phyloP scores from a whole-genome alignment of 2,113 vertebrate genomes.

The Dromiciops gliroides region DNA sequence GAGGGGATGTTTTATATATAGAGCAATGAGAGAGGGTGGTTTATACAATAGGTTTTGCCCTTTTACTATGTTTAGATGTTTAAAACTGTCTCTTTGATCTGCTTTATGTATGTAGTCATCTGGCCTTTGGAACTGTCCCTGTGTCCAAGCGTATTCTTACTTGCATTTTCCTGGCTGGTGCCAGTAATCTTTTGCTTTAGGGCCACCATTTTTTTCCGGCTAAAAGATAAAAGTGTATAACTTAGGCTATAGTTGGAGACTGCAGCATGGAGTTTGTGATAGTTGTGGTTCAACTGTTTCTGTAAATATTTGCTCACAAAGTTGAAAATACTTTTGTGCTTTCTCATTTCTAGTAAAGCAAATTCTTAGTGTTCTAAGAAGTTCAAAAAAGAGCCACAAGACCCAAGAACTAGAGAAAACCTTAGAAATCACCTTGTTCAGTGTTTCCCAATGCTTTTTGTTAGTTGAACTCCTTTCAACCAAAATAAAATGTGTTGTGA shows the following conservation, averaged over 20 bases:
- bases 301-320: slow-evolving; percentile 9
- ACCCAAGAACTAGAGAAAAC: background rate
- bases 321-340: background rate
- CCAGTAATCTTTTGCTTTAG: background rate
- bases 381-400: background rate
- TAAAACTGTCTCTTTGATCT: background rate
- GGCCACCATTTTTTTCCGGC: background rate
- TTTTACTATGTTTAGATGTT: background rate
- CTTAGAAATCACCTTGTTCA: background rate
- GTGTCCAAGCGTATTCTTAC: background rate
- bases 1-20: background rate
- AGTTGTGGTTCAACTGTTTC: background rate
- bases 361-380: background rate
- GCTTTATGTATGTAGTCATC: background rate
- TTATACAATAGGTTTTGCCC: background rate
- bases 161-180: background rate
- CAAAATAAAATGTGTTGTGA: background rate
- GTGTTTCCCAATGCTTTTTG: background rate
- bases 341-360: background rate
- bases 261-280: background rate
- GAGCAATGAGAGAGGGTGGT: background rate
- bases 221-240: background rate
- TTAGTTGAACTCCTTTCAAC: background rate
- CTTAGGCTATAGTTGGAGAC: background rate
- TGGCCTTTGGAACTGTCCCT: background rate